Evolutionary conservation across 2,888 invertebrate genomes (phyloP).

Genomic region (Phania funesta): DNA sequence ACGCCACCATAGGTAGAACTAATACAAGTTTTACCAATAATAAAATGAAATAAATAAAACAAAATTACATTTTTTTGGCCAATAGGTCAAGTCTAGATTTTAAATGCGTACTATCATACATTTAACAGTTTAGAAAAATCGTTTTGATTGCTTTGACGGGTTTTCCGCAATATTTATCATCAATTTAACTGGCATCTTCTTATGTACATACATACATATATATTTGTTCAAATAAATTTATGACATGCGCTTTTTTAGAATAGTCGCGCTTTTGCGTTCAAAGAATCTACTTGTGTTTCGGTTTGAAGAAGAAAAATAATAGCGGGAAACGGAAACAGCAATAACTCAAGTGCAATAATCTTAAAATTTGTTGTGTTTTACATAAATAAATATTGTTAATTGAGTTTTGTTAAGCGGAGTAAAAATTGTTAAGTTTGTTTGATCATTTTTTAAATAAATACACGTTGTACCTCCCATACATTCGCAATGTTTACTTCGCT

Average conservation of each 20-base stretch:
- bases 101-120: too few relatives aligned
- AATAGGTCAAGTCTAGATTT: too few relatives aligned
- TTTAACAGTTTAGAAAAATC: too few relatives aligned
- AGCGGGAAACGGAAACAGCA: slow-evolving; percentile 49
- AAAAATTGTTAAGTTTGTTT: background rate
- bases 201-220: background rate
- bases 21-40: too few relatives aligned
- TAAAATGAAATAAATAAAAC: too few relatives aligned
- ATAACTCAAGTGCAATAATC: background rate
- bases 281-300: slow-evolving; percentile 38
- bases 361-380: background rate
- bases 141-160: too few relatives aligned
- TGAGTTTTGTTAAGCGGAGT: background rate
- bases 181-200: too few relatives aligned
- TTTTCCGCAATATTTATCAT: too few relatives aligned
- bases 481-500: background rate
- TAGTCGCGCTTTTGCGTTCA: slow-evolving; percentile 54
- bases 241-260: slow-evolving; percentile 14
- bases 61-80: too few relatives aligned
- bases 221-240: slow-evolving; percentile 18
- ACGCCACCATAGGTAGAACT: too few relatives aligned
- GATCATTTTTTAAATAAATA: slow-evolving; percentile 14
- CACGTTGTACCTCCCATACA: background rate
- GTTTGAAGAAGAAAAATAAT: background rate
- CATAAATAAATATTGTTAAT: slow-evolving; percentile 12